Percentiles rank a stretch among this genome's conserved stretches.
phyloP scores from a whole-genome alignment of 2,113 vertebrate genomes.

The Thermophis baileyi region DNA sequence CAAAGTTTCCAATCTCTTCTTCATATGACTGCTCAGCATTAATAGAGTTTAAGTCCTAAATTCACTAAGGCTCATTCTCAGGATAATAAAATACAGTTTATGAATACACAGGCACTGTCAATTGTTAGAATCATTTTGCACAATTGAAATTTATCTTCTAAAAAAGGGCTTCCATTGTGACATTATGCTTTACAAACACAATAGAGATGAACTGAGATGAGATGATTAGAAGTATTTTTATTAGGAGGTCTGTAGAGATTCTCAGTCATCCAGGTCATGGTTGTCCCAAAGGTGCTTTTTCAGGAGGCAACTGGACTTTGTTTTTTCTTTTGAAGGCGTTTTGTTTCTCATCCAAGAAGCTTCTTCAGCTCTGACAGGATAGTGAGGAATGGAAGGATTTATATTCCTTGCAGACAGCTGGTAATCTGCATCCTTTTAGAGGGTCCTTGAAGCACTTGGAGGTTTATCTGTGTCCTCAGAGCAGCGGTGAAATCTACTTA shows the following conservation, averaged over 20 bases:
- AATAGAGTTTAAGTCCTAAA: neutral
- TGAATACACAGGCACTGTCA: neutral
- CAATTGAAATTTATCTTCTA: neutral
- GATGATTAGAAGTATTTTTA: neutral
- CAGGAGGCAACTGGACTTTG: no score
- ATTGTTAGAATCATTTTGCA: neutral
- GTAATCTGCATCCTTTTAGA: no score
- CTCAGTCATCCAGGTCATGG: no score
- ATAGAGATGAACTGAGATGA: neutral
- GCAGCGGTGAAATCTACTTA: no score
- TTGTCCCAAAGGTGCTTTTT: no score
- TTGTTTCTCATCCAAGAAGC: no score
- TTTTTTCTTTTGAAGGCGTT: no score
- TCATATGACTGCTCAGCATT: neutral
- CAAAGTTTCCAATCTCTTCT: neutral
- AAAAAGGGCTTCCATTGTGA: neutral
- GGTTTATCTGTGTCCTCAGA: no score
- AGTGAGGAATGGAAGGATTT: no score
- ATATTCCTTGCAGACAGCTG: no score
- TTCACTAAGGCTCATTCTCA: neutral
- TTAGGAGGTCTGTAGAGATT: neutral
- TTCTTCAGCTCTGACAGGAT: no score
- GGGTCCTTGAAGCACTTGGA: no score
- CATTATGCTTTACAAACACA: neutral
- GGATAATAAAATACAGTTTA: neutral